These are phyloP conservation scores for Onthophagus taurus DNA, from an alignment of 1,140 invertebrate genomes.

Conservation along the genomic window DNA sequence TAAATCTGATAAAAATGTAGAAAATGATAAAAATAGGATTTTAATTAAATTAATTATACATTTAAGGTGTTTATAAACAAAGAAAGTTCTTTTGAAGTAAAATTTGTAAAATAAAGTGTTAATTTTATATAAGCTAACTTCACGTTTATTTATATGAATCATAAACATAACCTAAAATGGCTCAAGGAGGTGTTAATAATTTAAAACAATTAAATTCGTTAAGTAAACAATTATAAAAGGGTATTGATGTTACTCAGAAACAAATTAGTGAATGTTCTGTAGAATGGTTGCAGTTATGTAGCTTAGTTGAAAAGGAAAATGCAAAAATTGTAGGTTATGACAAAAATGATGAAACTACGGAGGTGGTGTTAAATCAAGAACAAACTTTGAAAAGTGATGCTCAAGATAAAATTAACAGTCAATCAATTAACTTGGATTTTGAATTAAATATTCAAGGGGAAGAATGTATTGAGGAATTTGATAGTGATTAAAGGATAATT, in stretches of 20 bases:
- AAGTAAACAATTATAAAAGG: neutral
- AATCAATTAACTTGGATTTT: conserved; percentile 6
- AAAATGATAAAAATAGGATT: neutral
- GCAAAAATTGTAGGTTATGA: too few species aligned
- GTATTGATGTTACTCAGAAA: neutral
- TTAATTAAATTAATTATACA: too few species aligned
- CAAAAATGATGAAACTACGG: neutral
- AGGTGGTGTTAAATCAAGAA: neutral
- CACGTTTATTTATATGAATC: too few species aligned
- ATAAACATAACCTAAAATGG: too few species aligned
- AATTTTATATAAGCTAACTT: too few species aligned
- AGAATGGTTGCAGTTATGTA: conserved; percentile 10
- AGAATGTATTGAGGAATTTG: conserved; percentile 5
- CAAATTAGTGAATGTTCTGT: conserved; percentile 5
- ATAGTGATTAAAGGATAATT: conserved; percentile 7
- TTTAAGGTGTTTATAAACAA: too few species aligned
- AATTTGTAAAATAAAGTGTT: too few species aligned
- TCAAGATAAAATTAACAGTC: conserved; percentile 4
- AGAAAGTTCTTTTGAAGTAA: too few species aligned
- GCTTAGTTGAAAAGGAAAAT: conserved; percentile 1
- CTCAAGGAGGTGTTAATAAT: too few species aligned
- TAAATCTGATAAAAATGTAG: neutral
- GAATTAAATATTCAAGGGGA: neutral
- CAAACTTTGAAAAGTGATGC: neutral
- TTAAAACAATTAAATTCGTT: too few species aligned